Conservation (phyloP, 2,113 vertebrate species). For the Gadus macrocephalus region DNA sequence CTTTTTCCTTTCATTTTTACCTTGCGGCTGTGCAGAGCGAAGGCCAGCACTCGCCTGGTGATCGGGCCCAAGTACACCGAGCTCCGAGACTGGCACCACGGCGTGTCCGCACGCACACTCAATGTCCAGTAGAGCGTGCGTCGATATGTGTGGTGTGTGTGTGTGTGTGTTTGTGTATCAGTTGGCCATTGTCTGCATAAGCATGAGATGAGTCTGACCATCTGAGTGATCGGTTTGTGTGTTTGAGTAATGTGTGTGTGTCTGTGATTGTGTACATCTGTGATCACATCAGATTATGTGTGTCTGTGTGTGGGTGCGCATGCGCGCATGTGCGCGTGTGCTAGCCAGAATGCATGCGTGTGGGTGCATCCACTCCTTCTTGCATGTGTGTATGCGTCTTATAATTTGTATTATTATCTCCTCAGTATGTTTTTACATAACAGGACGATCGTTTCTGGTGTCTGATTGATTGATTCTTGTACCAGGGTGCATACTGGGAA, state of each 20-base stretch:
- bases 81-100: constrained; percentile 98
- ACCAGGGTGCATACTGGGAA: too few species aligned
- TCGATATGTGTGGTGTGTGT: constrained; percentile 19
- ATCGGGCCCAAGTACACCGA: constrained; percentile 92
- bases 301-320: constrained; percentile 19
- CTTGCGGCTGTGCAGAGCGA: constrained; percentile 76
- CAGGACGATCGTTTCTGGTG: constrained; percentile 14
- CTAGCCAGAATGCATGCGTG: not conserved
- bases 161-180: not conserved
- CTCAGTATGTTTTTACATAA: not conserved
- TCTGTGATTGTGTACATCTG: constrained; percentile 16
- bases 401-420: too few species aligned
- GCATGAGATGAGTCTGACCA: not conserved
- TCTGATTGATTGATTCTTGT: not conserved
- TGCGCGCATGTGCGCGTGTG: constrained; percentile 13
- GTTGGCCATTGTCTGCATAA: not conserved
- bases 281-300: constrained; percentile 6
- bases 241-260: not conserved
- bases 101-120: constrained; percentile 95
- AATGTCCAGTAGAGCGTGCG: constrained; percentile 87
- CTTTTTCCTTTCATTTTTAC: constrained; percentile 29
- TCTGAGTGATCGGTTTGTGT: not conserved
- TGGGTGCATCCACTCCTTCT: not conserved
- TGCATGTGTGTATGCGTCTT: not conserved
- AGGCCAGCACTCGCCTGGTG: constrained; percentile 82